Evolutionary conservation across 1,140 invertebrate species (phyloP), one percentile per base, ranked within the genome.

Genomic region (Bombus sylvicola): DNA sequence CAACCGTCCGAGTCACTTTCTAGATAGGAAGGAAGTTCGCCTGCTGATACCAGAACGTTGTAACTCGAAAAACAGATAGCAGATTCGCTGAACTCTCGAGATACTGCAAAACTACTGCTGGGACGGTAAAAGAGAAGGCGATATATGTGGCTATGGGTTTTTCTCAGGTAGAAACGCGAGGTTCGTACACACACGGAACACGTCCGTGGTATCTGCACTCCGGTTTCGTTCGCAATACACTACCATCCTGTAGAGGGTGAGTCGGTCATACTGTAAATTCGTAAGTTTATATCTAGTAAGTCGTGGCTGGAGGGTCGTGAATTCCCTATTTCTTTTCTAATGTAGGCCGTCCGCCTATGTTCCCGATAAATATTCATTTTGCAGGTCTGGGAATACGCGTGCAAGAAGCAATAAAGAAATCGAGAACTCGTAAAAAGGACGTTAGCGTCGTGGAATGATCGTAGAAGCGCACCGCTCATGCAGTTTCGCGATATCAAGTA

Each of bases 301-400:
- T 74, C 57, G 57, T 47, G 57, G 62, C 66, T 62, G 76, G 66
- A 77, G 62, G 41, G 53, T 72, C 80, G 87, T 89, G 88, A 89
- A 89, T 89, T 89, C 57, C 39, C 77, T 69, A 62, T 62, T 47
- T 77, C 66, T n/a, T 64, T 68, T 22, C 75, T 34, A 41, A 10
- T 80, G 71, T 74, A 62, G 75, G 69, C 64, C 31, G 68, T 59
- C 43, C 73, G 22, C 59, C 66, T 66, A 88, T 74, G 66, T 53
- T 41, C 43, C 28, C 76, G 78, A 86, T 89, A 89, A 89, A 89
- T 89, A 89, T 87, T 87, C 88, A 87, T 89, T 83, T 87, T 39
- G 57, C 66, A 25, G 37, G 18, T 15, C 37, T 18, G 31, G 31
- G n/a, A 57, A 28, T 25, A n/a, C 5, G 53, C 3, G 64, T 15